A percentile compares a stretch with the other conserved stretches of the same genome.
phyloP scores from a whole-genome alignment of 1,140 invertebrate genomes.

The Lethocerus indicus region DNA sequence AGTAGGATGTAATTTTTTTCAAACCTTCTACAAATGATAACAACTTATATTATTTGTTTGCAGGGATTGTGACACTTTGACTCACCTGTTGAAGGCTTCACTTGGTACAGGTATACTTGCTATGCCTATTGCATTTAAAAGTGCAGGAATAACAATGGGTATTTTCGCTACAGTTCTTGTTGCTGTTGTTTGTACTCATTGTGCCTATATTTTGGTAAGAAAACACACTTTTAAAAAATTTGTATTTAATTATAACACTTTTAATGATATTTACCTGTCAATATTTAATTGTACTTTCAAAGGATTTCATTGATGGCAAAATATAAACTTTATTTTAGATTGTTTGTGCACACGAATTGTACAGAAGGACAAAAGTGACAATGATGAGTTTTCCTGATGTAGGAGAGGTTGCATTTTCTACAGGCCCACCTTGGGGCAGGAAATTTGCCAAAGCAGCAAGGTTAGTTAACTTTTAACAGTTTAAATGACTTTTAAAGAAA shows the following conservation, averaged over 20 bases:
- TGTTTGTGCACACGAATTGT: constrained; percentile 62
- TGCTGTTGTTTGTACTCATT: constrained; percentile 69
- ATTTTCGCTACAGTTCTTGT: constrained; percentile 62
- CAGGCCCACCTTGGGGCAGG: constrained; percentile 45
- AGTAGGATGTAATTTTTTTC: no score
- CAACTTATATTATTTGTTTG: constrained; percentile 13
- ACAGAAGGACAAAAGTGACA: constrained; percentile 44
- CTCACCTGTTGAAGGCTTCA: constrained; percentile 72
- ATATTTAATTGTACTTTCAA: neutral
- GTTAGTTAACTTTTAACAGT: constrained; percentile 24
- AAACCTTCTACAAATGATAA: no score
- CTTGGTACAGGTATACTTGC: constrained; percentile 82
- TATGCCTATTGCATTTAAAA: constrained; percentile 72
- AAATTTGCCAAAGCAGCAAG: constrained; percentile 41
- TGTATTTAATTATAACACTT: neutral
- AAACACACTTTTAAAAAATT: neutral
- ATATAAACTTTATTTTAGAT: constrained; percentile 35
- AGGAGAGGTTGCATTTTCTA: constrained; percentile 49
- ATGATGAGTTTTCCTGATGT: constrained; percentile 63
- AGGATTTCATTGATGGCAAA: no score
- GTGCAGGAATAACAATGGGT: constrained; percentile 58
- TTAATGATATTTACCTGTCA: neutral
- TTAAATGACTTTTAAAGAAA: no score
- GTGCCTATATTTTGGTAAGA: constrained; percentile 68
- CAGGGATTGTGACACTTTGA: constrained; percentile 66